Percentiles rank a stretch among this genome's conserved stretches.
phyloP scores from a whole-genome alignment of 2,797 vertebrate species.

The Ceryle rudis region DNA sequence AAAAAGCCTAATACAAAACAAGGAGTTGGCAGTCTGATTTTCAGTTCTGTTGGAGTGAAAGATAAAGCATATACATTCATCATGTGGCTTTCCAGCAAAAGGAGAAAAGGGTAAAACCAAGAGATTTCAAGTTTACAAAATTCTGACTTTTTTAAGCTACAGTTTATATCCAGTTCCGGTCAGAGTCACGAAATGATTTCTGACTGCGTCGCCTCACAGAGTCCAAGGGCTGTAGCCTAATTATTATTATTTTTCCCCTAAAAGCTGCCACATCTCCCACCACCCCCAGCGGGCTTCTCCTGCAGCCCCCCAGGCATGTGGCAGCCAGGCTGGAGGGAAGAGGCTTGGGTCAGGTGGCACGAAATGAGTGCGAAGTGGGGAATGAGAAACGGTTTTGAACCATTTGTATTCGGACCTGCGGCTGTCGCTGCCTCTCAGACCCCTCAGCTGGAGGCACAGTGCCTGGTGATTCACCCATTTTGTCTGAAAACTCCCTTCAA shows the following conservation, averaged over 20 bases:
- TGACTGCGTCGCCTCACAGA: slow-evolving; percentile 19
- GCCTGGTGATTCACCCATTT: neutral
- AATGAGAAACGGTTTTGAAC: neutral
- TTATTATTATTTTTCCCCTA: neutral
- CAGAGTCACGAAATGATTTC: slow-evolving; percentile 50
- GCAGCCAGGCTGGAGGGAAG: neutral
- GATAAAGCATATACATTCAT: slow-evolving; percentile 82
- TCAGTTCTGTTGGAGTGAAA: slow-evolving; percentile 64
- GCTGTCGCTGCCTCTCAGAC: neutral
- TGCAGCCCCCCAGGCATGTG: neutral
- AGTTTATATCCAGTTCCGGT: slow-evolving; percentile 76
- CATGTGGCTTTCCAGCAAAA: slow-evolving; percentile 78
- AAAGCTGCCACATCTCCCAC: neutral
- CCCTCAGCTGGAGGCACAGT: neutral
- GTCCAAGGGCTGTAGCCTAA: slow-evolving; percentile 26
- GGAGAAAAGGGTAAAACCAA: slow-evolving; percentile 51
- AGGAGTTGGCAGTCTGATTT: slow-evolving; percentile 77
- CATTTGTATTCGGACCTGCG: neutral
- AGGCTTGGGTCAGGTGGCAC: neutral
- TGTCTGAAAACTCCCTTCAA: neutral
- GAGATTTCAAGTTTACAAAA: slow-evolving; percentile 78
- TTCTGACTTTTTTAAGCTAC: slow-evolving; percentile 66
- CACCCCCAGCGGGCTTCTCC: neutral
- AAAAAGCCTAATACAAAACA: slow-evolving; percentile 70
- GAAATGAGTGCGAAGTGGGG: neutral